Percentiles rank a stretch among this genome's conserved stretches.
Evolutionary conservation across 2,888 invertebrate genomes (phyloP).

Genomic region (Podotricha telesiphe): DNA sequence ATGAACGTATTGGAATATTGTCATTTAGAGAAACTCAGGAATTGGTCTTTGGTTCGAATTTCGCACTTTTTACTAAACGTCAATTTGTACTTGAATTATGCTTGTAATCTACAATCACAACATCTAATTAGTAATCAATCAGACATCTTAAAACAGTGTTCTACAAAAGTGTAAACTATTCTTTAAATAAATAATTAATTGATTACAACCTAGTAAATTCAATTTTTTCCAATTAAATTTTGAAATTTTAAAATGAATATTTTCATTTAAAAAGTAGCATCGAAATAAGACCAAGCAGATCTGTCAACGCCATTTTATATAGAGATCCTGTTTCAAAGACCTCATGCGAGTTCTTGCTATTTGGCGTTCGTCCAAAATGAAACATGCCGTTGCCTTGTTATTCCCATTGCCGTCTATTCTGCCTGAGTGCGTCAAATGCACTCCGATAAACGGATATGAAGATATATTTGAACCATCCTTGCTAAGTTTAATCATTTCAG

Average conservation of each 20-base stretch:
- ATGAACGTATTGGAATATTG: too few relatives aligned
- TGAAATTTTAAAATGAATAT: neutral
- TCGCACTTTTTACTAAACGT: constrained; percentile 2
- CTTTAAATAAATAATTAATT: too few relatives aligned
- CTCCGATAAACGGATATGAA: constrained; percentile 38
- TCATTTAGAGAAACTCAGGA: neutral
- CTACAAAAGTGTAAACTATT: too few relatives aligned
- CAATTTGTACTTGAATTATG: neutral
- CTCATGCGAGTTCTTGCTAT: constrained; percentile 18
- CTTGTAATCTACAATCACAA: neutral
- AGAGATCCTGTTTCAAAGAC: constrained; percentile 32
- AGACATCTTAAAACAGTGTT: too few relatives aligned
- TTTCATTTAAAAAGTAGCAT: neutral
- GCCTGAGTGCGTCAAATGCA: constrained; percentile 43
- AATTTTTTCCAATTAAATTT: too few relatives aligned
- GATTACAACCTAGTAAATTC: too few relatives aligned
- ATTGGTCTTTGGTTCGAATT: neutral
- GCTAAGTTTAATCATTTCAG: constrained; percentile 31
- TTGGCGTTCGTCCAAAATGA: constrained; percentile 42
- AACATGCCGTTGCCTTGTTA: constrained; percentile 44
- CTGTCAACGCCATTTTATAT: constrained; percentile 15
- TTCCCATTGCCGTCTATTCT: constrained; percentile 38
- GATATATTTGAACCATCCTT: constrained; percentile 38
- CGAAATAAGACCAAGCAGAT: neutral
- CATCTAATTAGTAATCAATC: neutral